Evolutionary conservation across 2,888 invertebrate species (phyloP), one percentile per base, ranked within the genome.

Genomic region (Campoplex nolae): DNA sequence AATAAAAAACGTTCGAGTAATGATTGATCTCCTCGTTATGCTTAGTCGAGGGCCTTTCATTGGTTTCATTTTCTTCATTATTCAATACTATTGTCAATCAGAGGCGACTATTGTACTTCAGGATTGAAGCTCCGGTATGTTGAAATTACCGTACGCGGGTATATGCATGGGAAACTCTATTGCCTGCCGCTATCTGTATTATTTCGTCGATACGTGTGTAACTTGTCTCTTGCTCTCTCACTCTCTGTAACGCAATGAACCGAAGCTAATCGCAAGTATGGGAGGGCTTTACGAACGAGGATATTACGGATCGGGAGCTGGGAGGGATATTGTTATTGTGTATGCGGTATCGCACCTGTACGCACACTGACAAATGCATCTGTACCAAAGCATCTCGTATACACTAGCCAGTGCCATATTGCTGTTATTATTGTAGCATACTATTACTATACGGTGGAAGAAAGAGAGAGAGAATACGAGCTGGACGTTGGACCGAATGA

Each of bases 201-300:
- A 42, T 38, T 42, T 42, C n/a, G 67, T 42, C n/a, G n/a, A 38
- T 67, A 9, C 11, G 35, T 11, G n/a, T 42, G n/a, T 18, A 9
- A 42, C n/a, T n/a, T 38, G 38, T 67, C 42, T n/a, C 38, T 65
- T 35, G 38, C n/a, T 11, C 38, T 42, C 38, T 38, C 56, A 2
- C 67, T 23, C 71, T 71, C 42, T 48, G 78, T n/a, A 32, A 79
- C 48, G 71, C 79, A 67, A 81, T 77, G 85, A 73, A 77, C 73
- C 73, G 67, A 68, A 67, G 73, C 85, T 81, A 85, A 85, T 81
- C 76, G 76, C 48, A 56, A 54, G 58, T 58, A 68, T 28, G 35
- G 67, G 42, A 62, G 48, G 76, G 62, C 51, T 77, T 54, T 45
- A 48, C 28, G 70, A 71, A 70, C 62, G 80, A 56, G 62, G 62